Evolutionary conservation across 2,113 vertebrate species (phyloP), one percentile per base, ranked within the genome.

Genomic region (Brachyhypopomus occidentalis): DNA sequence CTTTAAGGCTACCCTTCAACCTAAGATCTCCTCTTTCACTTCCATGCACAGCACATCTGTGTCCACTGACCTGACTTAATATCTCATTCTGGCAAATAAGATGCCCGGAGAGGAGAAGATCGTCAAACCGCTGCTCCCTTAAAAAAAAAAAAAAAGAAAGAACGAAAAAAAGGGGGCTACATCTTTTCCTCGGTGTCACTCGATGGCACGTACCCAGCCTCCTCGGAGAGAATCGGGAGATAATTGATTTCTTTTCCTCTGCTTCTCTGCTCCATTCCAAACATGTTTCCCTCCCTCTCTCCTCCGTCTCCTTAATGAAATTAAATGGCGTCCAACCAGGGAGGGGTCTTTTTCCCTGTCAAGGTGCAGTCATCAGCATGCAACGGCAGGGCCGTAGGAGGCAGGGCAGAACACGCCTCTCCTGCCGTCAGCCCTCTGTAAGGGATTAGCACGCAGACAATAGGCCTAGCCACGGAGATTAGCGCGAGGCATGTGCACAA

Each of bases 21-120:
- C 69, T 34, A 72, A 74, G 58, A 86, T 77, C 22, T 73, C 64
- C 75, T 80, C 87, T 85, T 78, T 78, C 82, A 85, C 84, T 77
- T 84, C 79, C 22, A 60, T 81, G 81, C 84, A 82, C 80, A 71
- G 75, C 74, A 82, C 84, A 88, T 88, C 83, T 86, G 84, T 80
- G 81, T 81, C 84, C 77, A 64, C 58, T 81, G 84, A 81, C 82
- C 84, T 77, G 84, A 81, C 79, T 83, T 85, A 88, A 87, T 87
- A 77, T 83, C 78, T 84, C 69, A 79, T 64, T 83, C 84, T 59
- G 67, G 79, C 69, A 88, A 80, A 83, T 74, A 81, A 48, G 73
- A 72, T 75, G 60, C 73, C 73, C 55, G 70, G 75, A 83, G 67
- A 60, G 71, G 59, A 79, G 75, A 58, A 76, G 9, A 45, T 45